Percentiles rank a stretch among this genome's conserved stretches.
phyloP scores from a whole-genome alignment of 2,888 invertebrate genomes.

The Seira sanloemensis region DNA sequence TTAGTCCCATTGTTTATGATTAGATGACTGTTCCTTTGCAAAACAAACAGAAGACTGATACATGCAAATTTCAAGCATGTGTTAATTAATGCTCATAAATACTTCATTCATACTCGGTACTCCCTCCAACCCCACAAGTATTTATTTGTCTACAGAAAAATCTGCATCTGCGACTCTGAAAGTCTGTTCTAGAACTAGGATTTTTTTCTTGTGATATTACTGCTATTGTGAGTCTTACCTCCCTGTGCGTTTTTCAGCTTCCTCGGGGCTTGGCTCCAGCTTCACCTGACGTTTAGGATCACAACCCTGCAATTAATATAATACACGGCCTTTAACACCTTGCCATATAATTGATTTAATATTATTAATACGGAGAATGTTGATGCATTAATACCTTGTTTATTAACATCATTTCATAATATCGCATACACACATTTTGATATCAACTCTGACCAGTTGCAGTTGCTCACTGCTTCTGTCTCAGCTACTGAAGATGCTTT shows the following conservation, averaged over 20 bases:
- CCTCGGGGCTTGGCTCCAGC: conserved; percentile 53
- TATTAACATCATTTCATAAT: not conserved
- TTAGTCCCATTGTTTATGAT: too few relatives aligned
- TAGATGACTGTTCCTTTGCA: too few relatives aligned
- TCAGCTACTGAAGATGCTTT: conserved; percentile 31
- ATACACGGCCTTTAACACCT: conserved; percentile 68
- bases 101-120: too few relatives aligned
- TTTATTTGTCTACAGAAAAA: too few relatives aligned
- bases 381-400: conserved; percentile 28
- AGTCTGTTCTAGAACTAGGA: too few relatives aligned
- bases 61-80: too few relatives aligned
- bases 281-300: conserved; percentile 55
- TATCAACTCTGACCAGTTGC: not conserved
- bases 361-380: conserved; percentile 27
- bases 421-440: not conserved
- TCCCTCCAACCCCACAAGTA: too few relatives aligned
- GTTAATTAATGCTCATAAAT: too few relatives aligned
- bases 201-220: too few relatives aligned
- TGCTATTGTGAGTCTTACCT: conserved; percentile 20
- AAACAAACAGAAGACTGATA: too few relatives aligned
- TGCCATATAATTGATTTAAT: conserved; percentile 62
- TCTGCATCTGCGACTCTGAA: too few relatives aligned
- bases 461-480: conserved; percentile 44
- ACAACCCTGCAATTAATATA: conserved; percentile 63
- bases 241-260: conserved; percentile 35